Evolutionary conservation across 2,888 invertebrate genomes (phyloP), one percentile per base, ranked within the genome.

Genomic region (Sphaerophoria taeniata): DNA sequence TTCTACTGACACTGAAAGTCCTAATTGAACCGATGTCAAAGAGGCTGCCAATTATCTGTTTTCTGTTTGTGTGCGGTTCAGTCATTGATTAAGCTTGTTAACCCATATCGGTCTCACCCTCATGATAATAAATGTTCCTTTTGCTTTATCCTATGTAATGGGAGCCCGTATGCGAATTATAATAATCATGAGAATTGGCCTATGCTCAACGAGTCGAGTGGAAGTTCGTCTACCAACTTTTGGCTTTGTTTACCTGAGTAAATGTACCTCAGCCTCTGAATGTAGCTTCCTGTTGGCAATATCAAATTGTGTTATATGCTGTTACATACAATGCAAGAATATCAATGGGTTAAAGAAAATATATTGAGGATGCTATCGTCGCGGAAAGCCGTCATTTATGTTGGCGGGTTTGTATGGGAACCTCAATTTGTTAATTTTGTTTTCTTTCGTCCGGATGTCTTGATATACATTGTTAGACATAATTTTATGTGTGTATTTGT

Each of bases 61-160:
- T 39, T 60, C 31, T 47, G 31, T 63, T 47, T 65, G 49, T 34
- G 56, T 71, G 61, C 39, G 11, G 14, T 45, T 12, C 31, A 33
- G 9, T 34, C 55, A 69, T 83, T 73, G 63, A 78, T 78, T 83
- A 74, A 78, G 60, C 63, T 63, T 56, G 56, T 78, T 78, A 70
- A 63, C 14, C 61, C 69, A 69, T 78, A 77, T 14, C 24, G 24
- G 0, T 14, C 14, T 14, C 34, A 4, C 14, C 4, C 12, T n/a
- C 7, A 36, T 58, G 24, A 43, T 43, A 24, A 39, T 60, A 14
- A 24, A 24, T 24, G 24, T 24, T 43, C 12, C 43, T 3, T 6
- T 24, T 24, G 12, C 11, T 16, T 9, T 9, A 11, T 43, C n/a
- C 7, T 33, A 76, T 31, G 43, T 14, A 6, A 6, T 14, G 3